A percentile compares a stretch with the other conserved stretches of the same genome.
phyloP scores from a whole-genome alignment of 2,888 invertebrate species.

The Lycocerus yunnanus region DNA sequence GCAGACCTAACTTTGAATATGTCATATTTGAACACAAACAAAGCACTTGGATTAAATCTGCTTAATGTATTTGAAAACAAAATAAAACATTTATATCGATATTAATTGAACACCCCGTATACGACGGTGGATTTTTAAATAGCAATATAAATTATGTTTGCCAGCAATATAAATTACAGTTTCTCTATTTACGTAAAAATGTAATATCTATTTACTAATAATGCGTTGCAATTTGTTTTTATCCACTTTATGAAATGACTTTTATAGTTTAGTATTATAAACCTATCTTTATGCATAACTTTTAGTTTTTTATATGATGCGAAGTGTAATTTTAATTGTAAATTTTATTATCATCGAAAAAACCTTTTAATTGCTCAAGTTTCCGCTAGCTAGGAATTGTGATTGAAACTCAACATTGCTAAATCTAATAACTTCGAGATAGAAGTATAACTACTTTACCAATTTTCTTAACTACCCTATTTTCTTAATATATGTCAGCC shows the following conservation, averaged over 20 bases:
- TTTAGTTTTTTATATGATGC: not conserved
- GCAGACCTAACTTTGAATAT: too few relatives aligned
- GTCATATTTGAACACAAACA: too few relatives aligned
- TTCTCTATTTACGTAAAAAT: too few relatives aligned
- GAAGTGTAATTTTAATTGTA: not conserved
- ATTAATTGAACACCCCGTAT: too few relatives aligned
- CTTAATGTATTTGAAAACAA: too few relatives aligned
- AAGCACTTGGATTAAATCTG: too few relatives aligned
- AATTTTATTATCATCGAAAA: not conserved
- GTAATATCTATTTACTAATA: too few relatives aligned
- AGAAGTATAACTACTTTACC: constrained; percentile 52
- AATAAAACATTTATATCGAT: too few relatives aligned
- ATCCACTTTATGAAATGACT: not conserved
- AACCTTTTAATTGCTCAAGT: constrained; percentile 23
- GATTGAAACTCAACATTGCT: constrained; percentile 40
- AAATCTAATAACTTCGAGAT: constrained; percentile 51
- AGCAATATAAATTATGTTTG: too few relatives aligned
- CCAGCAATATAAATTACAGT: too few relatives aligned
- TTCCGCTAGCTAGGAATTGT: constrained; percentile 36
- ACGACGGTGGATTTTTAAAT: too few relatives aligned
- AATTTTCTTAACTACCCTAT: constrained; percentile 53
- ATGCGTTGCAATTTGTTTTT: not conserved
- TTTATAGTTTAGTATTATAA: not conserved
- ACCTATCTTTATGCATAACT: not conserved
- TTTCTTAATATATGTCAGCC: constrained; percentile 50